phyloP scores from a whole-genome alignment of 2,113 vertebrate species.

The Nicator chloris region DNA sequence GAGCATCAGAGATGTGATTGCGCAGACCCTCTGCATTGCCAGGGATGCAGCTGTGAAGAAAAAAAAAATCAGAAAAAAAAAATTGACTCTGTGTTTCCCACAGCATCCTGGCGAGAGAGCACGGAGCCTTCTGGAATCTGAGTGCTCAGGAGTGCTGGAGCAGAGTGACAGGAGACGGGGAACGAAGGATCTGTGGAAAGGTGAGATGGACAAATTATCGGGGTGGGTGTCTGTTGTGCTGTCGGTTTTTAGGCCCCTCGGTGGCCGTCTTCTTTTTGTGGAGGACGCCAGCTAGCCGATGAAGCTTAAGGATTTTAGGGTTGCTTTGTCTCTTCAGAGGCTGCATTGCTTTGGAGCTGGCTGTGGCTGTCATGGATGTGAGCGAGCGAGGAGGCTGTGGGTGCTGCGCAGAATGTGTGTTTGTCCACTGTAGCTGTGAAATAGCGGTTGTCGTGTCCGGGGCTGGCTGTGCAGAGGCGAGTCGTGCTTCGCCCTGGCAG shows the following conservation, averaged over 20 bases:
- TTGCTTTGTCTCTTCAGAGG: not conserved
- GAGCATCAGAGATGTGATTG: constrained; percentile 65
- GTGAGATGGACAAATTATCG: not conserved
- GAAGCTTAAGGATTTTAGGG: not conserved
- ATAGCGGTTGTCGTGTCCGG: not conserved
- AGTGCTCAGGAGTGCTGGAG: not conserved
- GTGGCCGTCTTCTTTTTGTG: not conserved
- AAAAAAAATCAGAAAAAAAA: not conserved
- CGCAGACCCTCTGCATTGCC: constrained; percentile 76
- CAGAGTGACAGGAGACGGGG: not conserved
- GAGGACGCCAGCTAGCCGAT: not conserved
- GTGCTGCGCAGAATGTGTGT: not conserved
- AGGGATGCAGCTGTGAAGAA: constrained; percentile 66
- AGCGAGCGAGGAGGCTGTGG: not conserved
- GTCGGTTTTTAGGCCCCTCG: not conserved
- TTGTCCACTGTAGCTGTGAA: constrained; percentile 1
- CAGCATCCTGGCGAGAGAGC: constrained; percentile 5
- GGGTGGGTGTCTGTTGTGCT: not conserved
- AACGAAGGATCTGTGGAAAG: not conserved
- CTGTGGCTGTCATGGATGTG: not conserved
- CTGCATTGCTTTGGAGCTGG: not conserved
- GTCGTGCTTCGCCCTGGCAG: not conserved
- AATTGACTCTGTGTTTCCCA: not conserved
- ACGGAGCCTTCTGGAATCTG: not conserved
- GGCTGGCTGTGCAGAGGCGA: not conserved